These are phyloP conservation scores for Camponotus pennsylvanicus DNA, from an alignment of 1,140 invertebrate species.

Conservation along the genomic window DNA sequence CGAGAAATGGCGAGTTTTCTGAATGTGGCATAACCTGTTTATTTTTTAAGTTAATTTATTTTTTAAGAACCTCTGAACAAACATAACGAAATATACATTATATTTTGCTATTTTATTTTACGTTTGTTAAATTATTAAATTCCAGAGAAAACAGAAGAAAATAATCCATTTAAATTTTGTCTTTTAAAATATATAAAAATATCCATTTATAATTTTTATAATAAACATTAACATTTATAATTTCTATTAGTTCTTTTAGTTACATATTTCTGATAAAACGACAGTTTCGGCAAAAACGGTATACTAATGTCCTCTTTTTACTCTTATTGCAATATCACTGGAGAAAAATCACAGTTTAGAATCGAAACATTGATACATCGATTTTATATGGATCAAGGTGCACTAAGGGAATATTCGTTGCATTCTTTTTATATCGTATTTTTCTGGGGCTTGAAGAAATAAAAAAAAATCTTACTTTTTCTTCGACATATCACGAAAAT, in stretches of 20 bases:
- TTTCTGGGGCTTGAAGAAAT: not conserved
- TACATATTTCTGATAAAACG: not conserved
- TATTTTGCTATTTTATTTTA: constrained; percentile 9
- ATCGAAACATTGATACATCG: not conserved
- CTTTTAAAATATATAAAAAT: not conserved
- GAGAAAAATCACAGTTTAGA: not conserved
- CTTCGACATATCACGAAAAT: constrained; percentile 39
- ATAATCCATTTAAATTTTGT: not conserved
- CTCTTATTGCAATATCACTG: not conserved
- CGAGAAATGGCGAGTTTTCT: not conserved
- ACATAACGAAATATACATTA: not conserved
- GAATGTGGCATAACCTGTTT: not conserved
- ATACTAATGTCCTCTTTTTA: not conserved
- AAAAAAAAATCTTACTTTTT: constrained; percentile 4
- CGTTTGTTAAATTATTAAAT: not conserved
- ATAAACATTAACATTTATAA: not conserved
- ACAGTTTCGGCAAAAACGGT: not conserved
- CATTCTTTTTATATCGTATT: not conserved
- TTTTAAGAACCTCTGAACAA: not conserved
- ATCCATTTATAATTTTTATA: not conserved
- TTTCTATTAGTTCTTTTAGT: not conserved
- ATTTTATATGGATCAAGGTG: not conserved
- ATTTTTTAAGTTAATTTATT: not conserved
- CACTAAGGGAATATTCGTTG: not conserved
- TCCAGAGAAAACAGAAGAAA: not conserved